A percentile compares a stretch with the other conserved stretches of the same genome.
Conservation (phyloP, 2,888 invertebrate genomes). For the Melolontha melolontha region DNA sequence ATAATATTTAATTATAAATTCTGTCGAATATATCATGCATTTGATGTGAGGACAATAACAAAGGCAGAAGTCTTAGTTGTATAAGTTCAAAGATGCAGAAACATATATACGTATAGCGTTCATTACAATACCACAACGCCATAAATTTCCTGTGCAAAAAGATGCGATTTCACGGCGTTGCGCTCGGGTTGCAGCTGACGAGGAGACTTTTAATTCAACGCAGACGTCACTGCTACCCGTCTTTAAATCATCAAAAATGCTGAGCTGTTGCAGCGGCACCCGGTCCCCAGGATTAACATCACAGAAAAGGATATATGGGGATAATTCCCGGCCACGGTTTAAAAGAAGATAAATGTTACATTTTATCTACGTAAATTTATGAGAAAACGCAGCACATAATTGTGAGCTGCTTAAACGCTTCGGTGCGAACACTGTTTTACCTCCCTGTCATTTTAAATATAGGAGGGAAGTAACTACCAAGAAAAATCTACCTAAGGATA, state of each 20-base stretch:
- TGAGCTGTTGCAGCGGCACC: constrained; percentile 56
- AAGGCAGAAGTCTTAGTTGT: neutral
- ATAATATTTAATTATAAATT: constrained; percentile 16
- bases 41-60: constrained; percentile 9
- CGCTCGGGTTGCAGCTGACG: constrained; percentile 54
- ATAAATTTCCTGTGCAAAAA: constrained; percentile 43
- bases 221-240: constrained; percentile 51
- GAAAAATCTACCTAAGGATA: neutral
- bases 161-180: constrained; percentile 51
- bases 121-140: constrained; percentile 17
- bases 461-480: constrained; percentile 12
- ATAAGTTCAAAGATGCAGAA: no score
- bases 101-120: constrained; percentile 10
- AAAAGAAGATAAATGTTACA: constrained; percentile 66
- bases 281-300: constrained; percentile 62
- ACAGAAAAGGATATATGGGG: constrained; percentile 62
- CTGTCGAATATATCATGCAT: constrained; percentile 6
- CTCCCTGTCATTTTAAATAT: constrained; percentile 15
- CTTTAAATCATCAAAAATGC: constrained; percentile 65
- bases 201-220: constrained; percentile 58
- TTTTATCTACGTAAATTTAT: constrained; percentile 65
- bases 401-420: constrained; percentile 63
- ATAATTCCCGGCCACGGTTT: constrained; percentile 61
- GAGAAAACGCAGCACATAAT: constrained; percentile 63
- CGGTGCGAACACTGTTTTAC: constrained; percentile 47